Percentiles rank a stretch among this genome's conserved stretches.
These are phyloP conservation scores for Ahaetulla prasina DNA, from an alignment of 2,113 vertebrate species.

Conservation along the genomic window DNA sequence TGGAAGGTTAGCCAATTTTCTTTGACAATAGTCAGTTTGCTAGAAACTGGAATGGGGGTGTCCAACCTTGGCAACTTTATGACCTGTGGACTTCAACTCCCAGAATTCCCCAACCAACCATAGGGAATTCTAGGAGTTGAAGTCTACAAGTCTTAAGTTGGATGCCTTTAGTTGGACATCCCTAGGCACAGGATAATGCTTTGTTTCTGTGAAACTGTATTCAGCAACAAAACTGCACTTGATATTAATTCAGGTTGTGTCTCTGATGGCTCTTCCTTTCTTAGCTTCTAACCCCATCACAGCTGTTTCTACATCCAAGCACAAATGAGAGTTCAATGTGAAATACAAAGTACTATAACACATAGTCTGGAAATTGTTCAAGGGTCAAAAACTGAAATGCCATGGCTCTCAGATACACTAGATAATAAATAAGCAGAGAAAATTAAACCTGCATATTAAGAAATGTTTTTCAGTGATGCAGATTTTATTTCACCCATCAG, in stretches of 20 bases:
- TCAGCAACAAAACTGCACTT: neutral
- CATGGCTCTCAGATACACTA: neutral
- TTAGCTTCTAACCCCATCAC: neutral
- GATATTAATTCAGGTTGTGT: neutral
- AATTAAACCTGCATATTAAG: neutral
- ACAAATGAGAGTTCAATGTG: neutral
- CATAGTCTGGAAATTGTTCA: neutral
- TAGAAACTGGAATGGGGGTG: neutral
- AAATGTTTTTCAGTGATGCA: neutral
- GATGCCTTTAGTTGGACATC: neutral
- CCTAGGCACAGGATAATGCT: neutral
- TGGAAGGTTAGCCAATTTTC: neutral
- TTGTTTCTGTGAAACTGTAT: neutral
- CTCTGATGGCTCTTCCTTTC: neutral
- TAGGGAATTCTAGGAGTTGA: neutral
- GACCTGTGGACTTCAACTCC: neutral
- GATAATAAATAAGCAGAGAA: neutral
- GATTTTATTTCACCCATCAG: constrained; percentile 11
- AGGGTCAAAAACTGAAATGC: neutral
- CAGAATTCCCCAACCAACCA: neutral
- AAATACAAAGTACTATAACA: neutral
- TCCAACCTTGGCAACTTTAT: neutral
- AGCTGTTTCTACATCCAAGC: neutral
- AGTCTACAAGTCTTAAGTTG: neutral
- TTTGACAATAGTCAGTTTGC: neutral